Base-by-base conservation (phyloP, 2,797 vertebrate genomes). In the Eulemur mongoz region DNA sequence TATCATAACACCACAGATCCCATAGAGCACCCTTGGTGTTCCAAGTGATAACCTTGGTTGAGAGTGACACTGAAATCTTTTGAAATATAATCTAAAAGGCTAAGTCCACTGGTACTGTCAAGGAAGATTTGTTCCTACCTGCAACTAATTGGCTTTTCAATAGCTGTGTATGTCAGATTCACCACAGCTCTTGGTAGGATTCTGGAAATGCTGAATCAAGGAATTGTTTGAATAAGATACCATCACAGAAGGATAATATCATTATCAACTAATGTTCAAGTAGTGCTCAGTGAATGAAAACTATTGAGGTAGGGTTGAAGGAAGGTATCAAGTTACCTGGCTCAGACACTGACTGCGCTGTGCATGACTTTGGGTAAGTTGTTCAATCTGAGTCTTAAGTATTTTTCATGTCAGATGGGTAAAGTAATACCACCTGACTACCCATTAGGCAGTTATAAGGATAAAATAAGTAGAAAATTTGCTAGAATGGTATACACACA, bases 81-180 rank as follows among this genome's bases (percentile, higher is more conserved):
- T 94, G 35, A 95, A 72, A 69, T 12, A 25, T 69, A 96, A 79
- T 81, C 27, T 93, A 35, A 96, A 97, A 95, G 27, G 52, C 85
- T 85, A 35, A 90, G 30, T 89, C 48, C 48, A 73, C 18, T 85
- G 89, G 35, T 50, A 80, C 57, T 94, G 81, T 94, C 78, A 96
- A 91, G 17, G 84, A 90, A 81, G 38, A 88, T 92, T 93, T 96
- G 22, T 78, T 95, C 63, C 86, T 76, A 79, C 45, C 45, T 93
- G 30, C 40, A 88, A 57, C 61, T 82, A 97, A 93, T 69, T 96
- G 40, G 11, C 45, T 95, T 95, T 96, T 93, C 94, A 96, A 67
- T 75, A 89, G 54, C 38, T 52, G 25, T 89, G 32, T 76, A 45
- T 93, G 59, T 93, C 79, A 94, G 43, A 57, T 93, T 97, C 40